phyloP scores from a whole-genome alignment of 1,140 invertebrate species.

The Drosophila funebris region DNA sequence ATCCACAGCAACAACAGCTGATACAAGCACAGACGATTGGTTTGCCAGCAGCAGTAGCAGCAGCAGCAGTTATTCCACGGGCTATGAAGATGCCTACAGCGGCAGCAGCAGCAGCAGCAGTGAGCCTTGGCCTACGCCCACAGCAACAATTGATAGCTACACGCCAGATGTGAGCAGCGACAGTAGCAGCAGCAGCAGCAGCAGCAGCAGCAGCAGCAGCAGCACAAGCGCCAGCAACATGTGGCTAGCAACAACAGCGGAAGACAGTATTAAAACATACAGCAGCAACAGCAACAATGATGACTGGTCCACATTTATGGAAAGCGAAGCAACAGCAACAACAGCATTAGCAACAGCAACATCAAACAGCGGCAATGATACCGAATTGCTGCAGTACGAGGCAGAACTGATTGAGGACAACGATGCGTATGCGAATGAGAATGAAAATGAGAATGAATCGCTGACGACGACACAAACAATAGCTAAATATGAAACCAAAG shows the following conservation, averaged over 20 bases:
- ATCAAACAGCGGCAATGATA: constrained; percentile 43
- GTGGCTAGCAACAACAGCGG: constrained; percentile 56
- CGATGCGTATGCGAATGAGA: background rate
- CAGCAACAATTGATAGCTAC: constrained; percentile 60
- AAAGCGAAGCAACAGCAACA: constrained; percentile 50
- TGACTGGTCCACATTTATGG: constrained; percentile 63
- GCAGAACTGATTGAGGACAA: constrained; percentile 53
- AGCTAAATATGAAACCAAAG: constrained; percentile 68
- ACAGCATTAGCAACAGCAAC: constrained; percentile 31
- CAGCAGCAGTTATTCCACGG: constrained; percentile 28
- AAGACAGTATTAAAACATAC: constrained; percentile 67
- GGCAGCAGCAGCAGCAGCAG: constrained; percentile 53
- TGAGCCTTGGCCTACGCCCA: constrained; percentile 58
- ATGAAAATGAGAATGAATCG: constrained; percentile 26
- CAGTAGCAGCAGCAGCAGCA: constrained; percentile 30
- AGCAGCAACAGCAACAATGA: constrained; percentile 65
- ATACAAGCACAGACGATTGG: constrained; percentile 11
- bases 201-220: constrained; percentile 38
- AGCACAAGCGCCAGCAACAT: constrained; percentile 37
- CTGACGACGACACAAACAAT: constrained; percentile 30
- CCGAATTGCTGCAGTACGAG: constrained; percentile 63
- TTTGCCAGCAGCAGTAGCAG: constrained; percentile 21
- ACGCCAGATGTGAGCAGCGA: constrained; percentile 33
- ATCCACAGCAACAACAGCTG: constrained; percentile 20
- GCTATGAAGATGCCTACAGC: constrained; percentile 37